Base-by-base conservation (phyloP, 1,140 invertebrate genomes). In the Dendroctonus ponderosae region DNA sequence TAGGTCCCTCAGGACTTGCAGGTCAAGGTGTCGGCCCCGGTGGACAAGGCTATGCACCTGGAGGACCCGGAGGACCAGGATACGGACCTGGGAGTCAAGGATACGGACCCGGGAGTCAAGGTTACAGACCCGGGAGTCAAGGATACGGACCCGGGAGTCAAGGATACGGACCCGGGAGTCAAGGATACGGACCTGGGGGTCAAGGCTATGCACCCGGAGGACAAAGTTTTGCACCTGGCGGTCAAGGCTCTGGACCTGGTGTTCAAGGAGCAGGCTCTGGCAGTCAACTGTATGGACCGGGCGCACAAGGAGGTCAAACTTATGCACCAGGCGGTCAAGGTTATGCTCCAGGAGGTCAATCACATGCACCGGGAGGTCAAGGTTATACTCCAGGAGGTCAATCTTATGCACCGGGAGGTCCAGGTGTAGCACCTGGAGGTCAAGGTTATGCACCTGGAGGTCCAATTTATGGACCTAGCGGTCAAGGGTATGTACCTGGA, bases 1-100 rank as follows among this genome's bases (percentile, higher is more conserved):
- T 11, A 11, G 26, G 7, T 6, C 37, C 38, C 39, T 2, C 41
- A 39, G 39, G 14, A 58, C 40, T n/a, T 43, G 26, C 9, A 2
- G 41, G 39, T 12, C 37, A 54, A 54, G 0, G 11, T 56, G 38
- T 38, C 12, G 48, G 48, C 26, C 60, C 60, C 7, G 58, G 59
- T 42, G 50, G 12, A 49, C 8, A 6, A 59, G 15, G 26, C 26
- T 26, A 26, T 26, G 26, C 26, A 26, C 26, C 26, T 26, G 26
- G 37, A 15, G 61, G 51, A 38, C 50, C 50, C 7, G 50, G 50
- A 3, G 9, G 14, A 2, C 49, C 2, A 51, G 49, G 49, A 51
- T 46, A 9, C 9, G 44, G 44, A 46, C 44, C 44, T 5, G 44
- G 26, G 1, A 3, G 37, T 26, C 42, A 61, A 51, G 49, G 49